Conservation (phyloP, 2,113 vertebrate genomes). For the Oryzias celebensis region DNA sequence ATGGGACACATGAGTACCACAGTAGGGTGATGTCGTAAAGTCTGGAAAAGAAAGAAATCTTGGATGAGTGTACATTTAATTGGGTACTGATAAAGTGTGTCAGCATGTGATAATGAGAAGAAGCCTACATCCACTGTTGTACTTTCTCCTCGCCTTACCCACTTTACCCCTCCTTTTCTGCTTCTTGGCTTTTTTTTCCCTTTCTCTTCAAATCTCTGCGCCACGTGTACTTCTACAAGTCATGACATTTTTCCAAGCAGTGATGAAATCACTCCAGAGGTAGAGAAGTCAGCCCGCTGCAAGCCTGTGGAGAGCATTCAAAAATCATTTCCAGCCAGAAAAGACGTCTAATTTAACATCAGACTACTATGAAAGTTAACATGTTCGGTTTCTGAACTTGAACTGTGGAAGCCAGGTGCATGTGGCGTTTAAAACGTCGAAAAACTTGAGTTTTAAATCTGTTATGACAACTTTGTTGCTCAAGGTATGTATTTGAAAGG, state of each 20-base stretch:
- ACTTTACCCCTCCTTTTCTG: conserved; percentile 17
- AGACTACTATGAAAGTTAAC: conserved; percentile 59
- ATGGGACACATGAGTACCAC: conserved; percentile 33
- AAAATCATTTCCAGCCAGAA: conserved; percentile 51
- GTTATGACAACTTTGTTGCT: conserved; percentile 5
- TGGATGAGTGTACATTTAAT: conserved; percentile 72
- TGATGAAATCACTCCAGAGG: conserved; percentile 62
- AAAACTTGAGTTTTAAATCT: conserved; percentile 10
- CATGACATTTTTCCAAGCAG: conserved; percentile 75
- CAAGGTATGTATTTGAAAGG: background rate
- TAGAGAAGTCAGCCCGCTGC: conserved; percentile 51
- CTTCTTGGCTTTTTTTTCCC: conserved; percentile 47
- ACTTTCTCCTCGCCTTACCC: conserved; percentile 30
- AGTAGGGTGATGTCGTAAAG: conserved; percentile 48
- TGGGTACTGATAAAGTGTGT: conserved; percentile 62
- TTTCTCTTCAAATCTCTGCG: conserved; percentile 43
- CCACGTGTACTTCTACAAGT: conserved; percentile 77
- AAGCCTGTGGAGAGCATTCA: conserved; percentile 59
- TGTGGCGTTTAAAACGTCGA: conserved; percentile 30
- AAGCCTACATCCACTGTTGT: conserved; percentile 51
- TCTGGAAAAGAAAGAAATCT: conserved; percentile 56
- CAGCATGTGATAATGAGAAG: conserved; percentile 70
- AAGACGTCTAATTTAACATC: conserved; percentile 63
- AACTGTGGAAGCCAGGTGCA: conserved; percentile 26
- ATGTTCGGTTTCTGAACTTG: conserved; percentile 36